A percentile compares a stretch with the other conserved stretches of the same genome.
Evolutionary conservation across 2,113 vertebrate genomes (phyloP).

Genomic region (Sinocyclocheilus rhinocerous): DNA sequence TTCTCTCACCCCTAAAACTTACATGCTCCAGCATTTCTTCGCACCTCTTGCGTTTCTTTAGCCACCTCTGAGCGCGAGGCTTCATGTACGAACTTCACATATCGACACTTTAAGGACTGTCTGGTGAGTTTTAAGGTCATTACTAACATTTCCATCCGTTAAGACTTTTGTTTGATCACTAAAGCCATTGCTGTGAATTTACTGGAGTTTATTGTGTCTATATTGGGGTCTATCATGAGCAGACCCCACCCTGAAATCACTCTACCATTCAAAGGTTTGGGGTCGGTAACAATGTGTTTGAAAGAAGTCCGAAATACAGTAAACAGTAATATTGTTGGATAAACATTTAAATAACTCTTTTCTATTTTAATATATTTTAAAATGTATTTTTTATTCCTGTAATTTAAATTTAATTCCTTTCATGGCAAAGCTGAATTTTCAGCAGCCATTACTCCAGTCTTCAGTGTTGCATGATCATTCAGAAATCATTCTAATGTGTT

Average conservation of each 20-base stretch:
- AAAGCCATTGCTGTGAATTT: not conserved
- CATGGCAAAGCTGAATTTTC: not conserved
- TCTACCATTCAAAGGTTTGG: not conserved
- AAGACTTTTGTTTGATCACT: not conserved
- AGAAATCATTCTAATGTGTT: not conserved
- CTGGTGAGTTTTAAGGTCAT: not conserved
- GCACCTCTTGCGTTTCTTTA: slow-evolving; percentile 36
- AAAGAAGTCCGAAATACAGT: not conserved
- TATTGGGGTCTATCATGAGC: not conserved
- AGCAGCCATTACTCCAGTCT: not conserved
- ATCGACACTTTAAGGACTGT: not conserved
- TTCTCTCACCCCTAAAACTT: slow-evolving; percentile 32
- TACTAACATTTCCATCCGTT: not conserved
- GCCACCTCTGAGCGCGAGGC: not conserved
- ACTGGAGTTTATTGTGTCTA: not conserved
- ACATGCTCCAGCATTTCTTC: slow-evolving; percentile 16
- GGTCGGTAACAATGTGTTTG: not conserved
- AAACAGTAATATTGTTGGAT: not conserved
- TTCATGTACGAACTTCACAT: slow-evolving; percentile 34
- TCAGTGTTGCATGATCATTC: not conserved
- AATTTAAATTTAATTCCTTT: too few relatives aligned
- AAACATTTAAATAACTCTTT: not conserved
- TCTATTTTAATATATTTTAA: not conserved
- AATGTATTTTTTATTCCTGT: not conserved
- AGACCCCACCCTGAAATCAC: not conserved